Evolutionary conservation across 2,888 invertebrate species (phyloP).

Genomic region (Onthophagus sagittarius): DNA sequence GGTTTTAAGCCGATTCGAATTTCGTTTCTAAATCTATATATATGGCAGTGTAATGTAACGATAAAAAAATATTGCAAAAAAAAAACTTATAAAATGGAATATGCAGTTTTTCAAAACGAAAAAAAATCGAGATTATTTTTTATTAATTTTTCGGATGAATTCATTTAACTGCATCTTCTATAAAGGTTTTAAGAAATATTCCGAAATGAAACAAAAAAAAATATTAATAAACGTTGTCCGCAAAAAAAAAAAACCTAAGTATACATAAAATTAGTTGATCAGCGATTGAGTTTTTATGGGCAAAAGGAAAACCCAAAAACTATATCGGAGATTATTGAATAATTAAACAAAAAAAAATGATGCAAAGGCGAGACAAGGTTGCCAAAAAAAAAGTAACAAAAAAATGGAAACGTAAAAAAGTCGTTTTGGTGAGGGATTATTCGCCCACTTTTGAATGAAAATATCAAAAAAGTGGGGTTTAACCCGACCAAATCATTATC

Average conservation of each 20-base stretch:
- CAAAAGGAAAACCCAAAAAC: conserved; percentile 1
- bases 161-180: conserved; percentile 23
- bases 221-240: conserved; percentile 19
- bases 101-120: conserved; percentile 9
- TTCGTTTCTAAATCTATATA: conserved; percentile 21
- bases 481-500: background rate
- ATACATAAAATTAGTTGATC: conserved; percentile 22
- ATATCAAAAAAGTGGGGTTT: conserved; percentile 13
- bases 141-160: background rate
- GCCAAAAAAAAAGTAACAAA: conserved; percentile 16
- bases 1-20: conserved; percentile 13
- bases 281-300: conserved; percentile 19
- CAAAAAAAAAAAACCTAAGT: conserved; percentile 13
- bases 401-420: conserved; percentile 15
- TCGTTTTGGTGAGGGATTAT: conserved; percentile 1
- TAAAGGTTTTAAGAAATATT: background rate
- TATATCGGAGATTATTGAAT: conserved; percentile 2
- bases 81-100: conserved; percentile 11
- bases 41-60: conserved; percentile 24
- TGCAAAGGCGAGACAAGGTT: background rate
- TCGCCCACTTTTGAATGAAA: background rate
- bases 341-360: conserved; percentile 4
- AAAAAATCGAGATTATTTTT: no score
- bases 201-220: background rate
- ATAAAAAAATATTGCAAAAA: background rate